A percentile compares a stretch with the other conserved stretches of the same genome.
Evolutionary conservation across 2,113 vertebrate genomes (phyloP).

Genomic region (Hippoglossus stenolepis): DNA sequence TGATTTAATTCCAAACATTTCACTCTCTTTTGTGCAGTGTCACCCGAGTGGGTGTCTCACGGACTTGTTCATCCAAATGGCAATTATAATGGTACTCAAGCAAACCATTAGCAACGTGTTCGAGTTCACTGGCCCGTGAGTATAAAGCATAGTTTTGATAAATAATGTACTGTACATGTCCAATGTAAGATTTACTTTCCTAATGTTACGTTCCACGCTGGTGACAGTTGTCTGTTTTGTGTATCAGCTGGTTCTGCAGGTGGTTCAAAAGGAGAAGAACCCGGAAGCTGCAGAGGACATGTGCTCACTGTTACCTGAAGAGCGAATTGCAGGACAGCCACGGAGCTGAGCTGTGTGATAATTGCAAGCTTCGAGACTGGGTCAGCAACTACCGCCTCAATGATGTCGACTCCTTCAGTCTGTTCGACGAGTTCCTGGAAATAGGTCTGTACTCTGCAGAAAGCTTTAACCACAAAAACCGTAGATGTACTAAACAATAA

Average conservation of each 20-base stretch:
- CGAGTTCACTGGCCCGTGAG: slow-evolving; percentile 92
- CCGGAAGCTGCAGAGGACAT: slow-evolving; percentile 79
- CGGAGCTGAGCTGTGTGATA: slow-evolving; percentile 73
- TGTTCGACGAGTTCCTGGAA: slow-evolving; percentile 95
- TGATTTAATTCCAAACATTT: slow-evolving; percentile 10
- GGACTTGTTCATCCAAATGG: slow-evolving; percentile 97
- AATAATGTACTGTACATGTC: not conserved
- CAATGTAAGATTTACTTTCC: not conserved
- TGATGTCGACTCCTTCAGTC: slow-evolving; percentile 86
- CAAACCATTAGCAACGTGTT: slow-evolving; percentile 91
- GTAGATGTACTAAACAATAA: not conserved
- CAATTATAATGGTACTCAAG: slow-evolving; percentile 91
- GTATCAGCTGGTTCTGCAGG: slow-evolving; percentile 75
- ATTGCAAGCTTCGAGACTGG: slow-evolving; percentile 85
- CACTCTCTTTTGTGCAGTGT: slow-evolving; percentile 80
- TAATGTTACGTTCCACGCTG: not conserved
- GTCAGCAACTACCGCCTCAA: slow-evolving; percentile 87
- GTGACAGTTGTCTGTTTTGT: slow-evolving; percentile 14
- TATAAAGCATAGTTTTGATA: slow-evolving; percentile 7
- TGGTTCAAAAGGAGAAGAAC: slow-evolving; percentile 68
- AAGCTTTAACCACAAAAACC: not conserved
- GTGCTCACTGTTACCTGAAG: slow-evolving; percentile 81
- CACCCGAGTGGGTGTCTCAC: slow-evolving; percentile 97
- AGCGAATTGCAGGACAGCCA: slow-evolving; percentile 61
- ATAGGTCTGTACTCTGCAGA: slow-evolving; percentile 85